Conservation (phyloP, 2,888 invertebrate genomes). For the Drosophila histrio region DNA sequence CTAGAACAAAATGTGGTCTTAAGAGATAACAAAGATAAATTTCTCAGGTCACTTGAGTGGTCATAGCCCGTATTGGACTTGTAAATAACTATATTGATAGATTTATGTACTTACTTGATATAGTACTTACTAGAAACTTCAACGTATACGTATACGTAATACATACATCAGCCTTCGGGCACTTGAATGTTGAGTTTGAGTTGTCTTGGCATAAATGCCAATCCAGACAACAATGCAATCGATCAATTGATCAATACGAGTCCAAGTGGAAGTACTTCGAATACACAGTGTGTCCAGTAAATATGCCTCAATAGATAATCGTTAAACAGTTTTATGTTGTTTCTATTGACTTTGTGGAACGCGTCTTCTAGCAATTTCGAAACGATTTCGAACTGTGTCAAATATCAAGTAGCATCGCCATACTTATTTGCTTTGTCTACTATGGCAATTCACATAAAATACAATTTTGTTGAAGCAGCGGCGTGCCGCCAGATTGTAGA, state of each 20-base stretch:
- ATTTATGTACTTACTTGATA: not conserved
- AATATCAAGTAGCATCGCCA: constrained; percentile 67
- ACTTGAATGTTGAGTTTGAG: constrained; percentile 12
- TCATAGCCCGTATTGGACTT: not conserved
- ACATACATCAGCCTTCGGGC: constrained; percentile 29
- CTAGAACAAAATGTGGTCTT: not conserved
- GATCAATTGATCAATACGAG: constrained; percentile 11
- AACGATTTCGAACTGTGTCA: constrained; percentile 61
- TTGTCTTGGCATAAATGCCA: constrained; percentile 44
- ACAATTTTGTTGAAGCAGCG: constrained; percentile 30
- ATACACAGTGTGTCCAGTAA: not conserved
- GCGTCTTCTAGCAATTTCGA: constrained; percentile 42
- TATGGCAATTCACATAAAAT: constrained; percentile 11
- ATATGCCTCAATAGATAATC: constrained; percentile 38
- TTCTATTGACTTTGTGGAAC: constrained; percentile 10
- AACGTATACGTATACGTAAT: constrained; percentile 1
- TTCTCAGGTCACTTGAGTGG: constrained; percentile 13
- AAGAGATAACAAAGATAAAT: constrained; percentile 1
- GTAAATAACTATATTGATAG: not conserved
- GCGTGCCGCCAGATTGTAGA: constrained; percentile 61
- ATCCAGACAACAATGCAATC: constrained; percentile 30
- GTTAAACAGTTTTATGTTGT: constrained; percentile 18
- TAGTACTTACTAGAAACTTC: not conserved
- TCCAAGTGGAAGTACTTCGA: constrained; percentile 14
- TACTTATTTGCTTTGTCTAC: constrained; percentile 57